phyloP scores from a whole-genome alignment of 2,797 vertebrate genomes.

The Cichlasoma orientale region DNA sequence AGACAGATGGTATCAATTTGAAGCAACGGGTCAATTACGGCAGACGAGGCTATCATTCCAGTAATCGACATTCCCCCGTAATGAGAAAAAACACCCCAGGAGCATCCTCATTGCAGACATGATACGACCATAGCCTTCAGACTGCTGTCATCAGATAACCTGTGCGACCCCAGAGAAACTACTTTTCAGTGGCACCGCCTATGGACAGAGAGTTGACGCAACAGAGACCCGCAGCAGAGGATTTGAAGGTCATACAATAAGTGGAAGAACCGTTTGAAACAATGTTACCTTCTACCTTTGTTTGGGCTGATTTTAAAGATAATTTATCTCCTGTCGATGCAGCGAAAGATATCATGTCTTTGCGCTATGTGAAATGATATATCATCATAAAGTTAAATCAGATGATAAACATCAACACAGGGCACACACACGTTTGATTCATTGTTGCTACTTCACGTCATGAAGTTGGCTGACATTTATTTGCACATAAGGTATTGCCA shows the following conservation, averaged over 20 bases:
- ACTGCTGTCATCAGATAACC: constrained; percentile 55
- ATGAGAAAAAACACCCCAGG: constrained; percentile 66
- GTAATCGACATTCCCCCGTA: constrained; percentile 63
- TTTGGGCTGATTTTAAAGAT: background rate
- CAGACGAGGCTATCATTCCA: constrained; percentile 63
- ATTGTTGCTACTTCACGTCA: background rate
- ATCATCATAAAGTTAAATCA: background rate
- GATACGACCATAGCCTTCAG: constrained; percentile 29
- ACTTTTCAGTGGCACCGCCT: constrained; percentile 23
- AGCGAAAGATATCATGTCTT: background rate
- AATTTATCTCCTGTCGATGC: background rate
- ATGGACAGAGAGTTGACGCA: background rate
- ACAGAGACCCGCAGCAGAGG: constrained; percentile 8
- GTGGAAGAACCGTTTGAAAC: background rate
- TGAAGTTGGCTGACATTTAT: constrained; percentile 4
- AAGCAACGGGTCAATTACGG: constrained; percentile 71
- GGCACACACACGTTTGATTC: background rate
- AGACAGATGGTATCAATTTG: constrained; percentile 73
- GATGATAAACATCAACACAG: background rate
- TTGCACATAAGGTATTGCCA: background rate
- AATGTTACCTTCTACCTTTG: background rate
- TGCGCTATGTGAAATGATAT: background rate
- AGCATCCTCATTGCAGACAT: constrained; percentile 43
- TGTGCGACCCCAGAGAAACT: constrained; percentile 34
- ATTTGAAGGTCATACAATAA: constrained; percentile 10